phyloP scores from a whole-genome alignment of 1,140 invertebrate species.

The Drosophila sp. region DNA sequence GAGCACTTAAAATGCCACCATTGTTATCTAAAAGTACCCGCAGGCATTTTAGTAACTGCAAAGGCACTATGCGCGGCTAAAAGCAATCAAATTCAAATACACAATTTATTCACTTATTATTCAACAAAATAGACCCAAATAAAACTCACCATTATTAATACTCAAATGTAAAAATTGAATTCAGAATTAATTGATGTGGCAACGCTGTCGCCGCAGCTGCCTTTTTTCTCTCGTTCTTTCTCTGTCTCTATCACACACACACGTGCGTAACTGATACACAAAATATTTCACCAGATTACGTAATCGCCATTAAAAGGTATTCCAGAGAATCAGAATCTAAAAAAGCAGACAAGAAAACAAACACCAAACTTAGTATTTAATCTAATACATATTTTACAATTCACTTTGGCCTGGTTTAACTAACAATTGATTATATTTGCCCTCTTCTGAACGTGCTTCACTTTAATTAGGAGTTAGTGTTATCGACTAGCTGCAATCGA shows the following conservation, averaged over 20 bases:
- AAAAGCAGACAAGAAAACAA: conserved; percentile 33
- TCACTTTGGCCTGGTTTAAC: neutral
- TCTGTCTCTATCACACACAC: conserved; percentile 40
- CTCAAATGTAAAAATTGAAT: neutral
- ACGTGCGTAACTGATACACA: conserved; percentile 12
- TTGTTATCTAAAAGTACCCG: conserved; percentile 90
- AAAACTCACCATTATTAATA: conserved; percentile 61
- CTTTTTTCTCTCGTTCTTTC: neutral
- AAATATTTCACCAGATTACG: conserved; percentile 45
- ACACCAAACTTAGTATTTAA: conserved; percentile 4
- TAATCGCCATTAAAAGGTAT: conserved; percentile 47
- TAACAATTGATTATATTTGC: neutral
- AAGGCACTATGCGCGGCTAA: conserved; percentile 95
- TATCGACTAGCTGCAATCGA: neutral
- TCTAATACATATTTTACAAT: conserved; percentile 1
- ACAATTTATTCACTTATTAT: neutral
- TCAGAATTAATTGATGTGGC: conserved; percentile 39
- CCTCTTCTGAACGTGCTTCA: neutral
- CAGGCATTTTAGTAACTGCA: conserved; percentile 93
- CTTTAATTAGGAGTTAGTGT: neutral
- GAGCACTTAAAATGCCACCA: conserved; percentile 93
- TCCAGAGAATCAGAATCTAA: conserved; percentile 36
- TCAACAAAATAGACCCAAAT: neutral
- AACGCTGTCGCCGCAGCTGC: conserved; percentile 42
- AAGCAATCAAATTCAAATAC: conserved; percentile 21